A percentile compares a stretch with the other conserved stretches of the same genome.
Conservation (phyloP, 2,888 invertebrate species). For the Copidosoma aretas region DNA sequence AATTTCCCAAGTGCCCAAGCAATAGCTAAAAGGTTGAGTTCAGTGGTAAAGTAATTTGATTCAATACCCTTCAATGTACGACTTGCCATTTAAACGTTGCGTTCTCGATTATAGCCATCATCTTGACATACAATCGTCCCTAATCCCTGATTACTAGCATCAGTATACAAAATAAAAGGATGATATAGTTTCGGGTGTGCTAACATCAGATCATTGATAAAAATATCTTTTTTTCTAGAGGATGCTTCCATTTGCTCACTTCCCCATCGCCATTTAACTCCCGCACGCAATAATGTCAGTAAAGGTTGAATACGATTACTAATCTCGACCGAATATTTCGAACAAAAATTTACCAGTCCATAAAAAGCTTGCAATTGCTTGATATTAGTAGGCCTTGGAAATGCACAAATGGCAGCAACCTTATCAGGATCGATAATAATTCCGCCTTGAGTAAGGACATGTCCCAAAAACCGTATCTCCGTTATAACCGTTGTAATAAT, state of each 20-base stretch:
- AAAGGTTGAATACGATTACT: neutral
- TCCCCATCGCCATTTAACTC: neutral
- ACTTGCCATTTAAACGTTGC: too few species aligned
- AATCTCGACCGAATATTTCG: neutral
- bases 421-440: constrained; percentile 43
- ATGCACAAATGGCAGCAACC: constrained; percentile 40
- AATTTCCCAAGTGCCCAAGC: neutral
- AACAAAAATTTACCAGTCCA: constrained; percentile 37
- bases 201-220: neutral
- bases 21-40: neutral
- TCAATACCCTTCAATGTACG: too few species aligned
- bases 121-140: neutral
- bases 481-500: too few species aligned
- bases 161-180: neutral
- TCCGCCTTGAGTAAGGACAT: constrained; percentile 41
- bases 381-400: constrained; percentile 37
- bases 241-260: neutral
- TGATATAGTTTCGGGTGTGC: neutral
- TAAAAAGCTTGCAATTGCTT: constrained; percentile 44
- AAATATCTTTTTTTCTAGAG: neutral
- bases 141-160: neutral
- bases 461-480: constrained; percentile 45
- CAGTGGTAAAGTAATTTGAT: neutral
- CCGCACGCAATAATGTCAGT: neutral
- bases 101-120: neutral